Conservation (phyloP, 2,797 vertebrate species). For the Diplodus sargus region DNA sequence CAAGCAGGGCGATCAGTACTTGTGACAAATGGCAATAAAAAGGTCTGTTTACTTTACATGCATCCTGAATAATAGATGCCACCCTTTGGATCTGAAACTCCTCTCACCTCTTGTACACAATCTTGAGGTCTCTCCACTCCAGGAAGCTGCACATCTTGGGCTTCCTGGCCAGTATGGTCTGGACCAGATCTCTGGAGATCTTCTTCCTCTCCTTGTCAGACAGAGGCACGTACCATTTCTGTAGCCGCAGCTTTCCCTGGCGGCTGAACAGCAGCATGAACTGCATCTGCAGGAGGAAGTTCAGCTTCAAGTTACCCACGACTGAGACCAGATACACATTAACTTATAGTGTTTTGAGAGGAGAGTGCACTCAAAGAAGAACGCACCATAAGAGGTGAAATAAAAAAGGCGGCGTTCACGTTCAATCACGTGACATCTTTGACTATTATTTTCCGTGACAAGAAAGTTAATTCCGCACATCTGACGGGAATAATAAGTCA, state of each 20-base stretch:
- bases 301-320: neutral
- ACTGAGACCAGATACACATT: neutral
- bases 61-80: neutral
- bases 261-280: constrained; percentile 99
- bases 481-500: neutral
- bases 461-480: neutral
- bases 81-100: neutral
- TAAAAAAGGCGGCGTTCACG: accelerated
- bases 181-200: constrained; percentile 98
- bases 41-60: neutral
- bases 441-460: neutral
- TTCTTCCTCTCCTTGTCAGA: constrained; percentile 99
- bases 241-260: constrained; percentile 97
- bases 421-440: neutral
- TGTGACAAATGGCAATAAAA: neutral
- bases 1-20: neutral
- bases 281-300: constrained; percentile 91
- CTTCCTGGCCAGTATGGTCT: constrained; percentile 97
- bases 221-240: constrained; percentile 99
- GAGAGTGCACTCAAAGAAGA: neutral
- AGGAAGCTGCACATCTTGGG: constrained; percentile 99
- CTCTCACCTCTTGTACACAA: constrained; percentile 97
- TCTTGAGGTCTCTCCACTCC: constrained; percentile 99
- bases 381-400: too few relatives aligned
- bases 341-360: neutral